Conservation (phyloP, 2,888 invertebrate species). For the Teinopalpus imperialis region DNA sequence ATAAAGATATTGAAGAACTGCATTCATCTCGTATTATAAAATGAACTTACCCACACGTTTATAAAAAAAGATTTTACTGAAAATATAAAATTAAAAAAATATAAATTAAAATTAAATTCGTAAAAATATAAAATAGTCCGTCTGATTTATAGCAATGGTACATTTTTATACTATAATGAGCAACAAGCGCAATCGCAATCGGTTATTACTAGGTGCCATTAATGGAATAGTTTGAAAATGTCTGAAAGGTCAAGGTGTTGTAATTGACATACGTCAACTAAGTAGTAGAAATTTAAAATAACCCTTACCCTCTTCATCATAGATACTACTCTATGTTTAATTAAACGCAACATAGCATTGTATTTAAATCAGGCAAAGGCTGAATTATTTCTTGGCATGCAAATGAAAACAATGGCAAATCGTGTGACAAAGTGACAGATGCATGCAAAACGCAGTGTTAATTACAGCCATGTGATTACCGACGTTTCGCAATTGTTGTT, state of each 20-base stretch:
- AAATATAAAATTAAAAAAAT: no score
- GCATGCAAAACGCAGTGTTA: slow-evolving; percentile 12
- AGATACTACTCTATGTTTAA: not conserved
- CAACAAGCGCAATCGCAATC: not conserved
- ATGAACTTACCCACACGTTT: no score
- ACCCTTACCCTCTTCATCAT: not conserved
- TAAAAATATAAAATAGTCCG: slow-evolving; percentile 34
- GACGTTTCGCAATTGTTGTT: slow-evolving; percentile 5
- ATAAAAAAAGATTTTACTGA: no score
- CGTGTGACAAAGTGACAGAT: slow-evolving; percentile 54
- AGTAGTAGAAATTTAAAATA: not conserved
- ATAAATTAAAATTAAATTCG: no score
- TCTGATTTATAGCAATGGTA: not conserved
- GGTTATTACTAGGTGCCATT: not conserved
- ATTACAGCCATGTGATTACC: slow-evolving; percentile 23
- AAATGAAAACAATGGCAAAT: slow-evolving; percentile 62
- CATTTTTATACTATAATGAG: not conserved
- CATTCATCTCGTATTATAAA: no score
- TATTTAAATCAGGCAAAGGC: slow-evolving; percentile 31
- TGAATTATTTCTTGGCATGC: slow-evolving; percentile 53
- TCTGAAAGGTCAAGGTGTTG: slow-evolving; percentile 20
- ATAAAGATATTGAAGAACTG: no score
- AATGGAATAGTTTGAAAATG: slow-evolving; percentile 17
- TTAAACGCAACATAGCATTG: not conserved
- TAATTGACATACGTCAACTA: slow-evolving; percentile 7